Base-by-base conservation (phyloP, 2,888 invertebrate genomes). In the Pseudococcus jackbeardsleyi region DNA sequence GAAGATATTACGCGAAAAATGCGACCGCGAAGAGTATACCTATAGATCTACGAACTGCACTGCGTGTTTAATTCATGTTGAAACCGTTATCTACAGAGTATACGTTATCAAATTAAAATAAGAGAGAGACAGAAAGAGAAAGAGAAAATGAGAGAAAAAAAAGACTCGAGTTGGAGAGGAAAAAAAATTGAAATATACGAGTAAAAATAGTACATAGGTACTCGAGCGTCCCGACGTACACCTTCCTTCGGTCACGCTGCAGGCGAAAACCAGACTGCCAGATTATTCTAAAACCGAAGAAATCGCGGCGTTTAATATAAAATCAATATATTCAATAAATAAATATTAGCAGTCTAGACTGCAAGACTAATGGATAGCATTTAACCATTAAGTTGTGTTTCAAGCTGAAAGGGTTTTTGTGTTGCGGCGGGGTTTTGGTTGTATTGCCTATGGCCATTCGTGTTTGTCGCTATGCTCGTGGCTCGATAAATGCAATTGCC, bases 331-430 rank as follows among this genome's bases (percentile, higher is more conserved):
- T 77, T 87, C 77, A 54, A 87, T 87, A 87, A 87, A 87, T 87
- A 87, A 87, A 87, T 87, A 79, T 87, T 87, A 87, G 87, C 87
- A 87, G 87, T 87, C 87, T 87, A 87, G 87, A 87, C 87, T 87
- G 87, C 87, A 77, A 87, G 87, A 87, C 87, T 87, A 87, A 87
- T 87, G 87, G 87, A 87, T 87, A 77, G 87, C 87, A 79, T 87
- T 87, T 87, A 87, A 87, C 87, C 87, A 87, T 87, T 87, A 87
- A 87, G 87, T 87, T 79, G 54, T 87, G 87, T 79, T 79, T 54
- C 72, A 50, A 87, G 87, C 79, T 87, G 87, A 87, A 87, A 87
- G 87, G 87, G 87, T 87, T 87, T 79, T 87, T 87, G 87, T 87
- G 87, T 87, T 79, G 87, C 87, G 87, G 87, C 79, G 87, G 87